These are phyloP conservation scores for Incurvaria masculella DNA, from an alignment of 2,888 invertebrate genomes.

Conservation along the genomic window DNA sequence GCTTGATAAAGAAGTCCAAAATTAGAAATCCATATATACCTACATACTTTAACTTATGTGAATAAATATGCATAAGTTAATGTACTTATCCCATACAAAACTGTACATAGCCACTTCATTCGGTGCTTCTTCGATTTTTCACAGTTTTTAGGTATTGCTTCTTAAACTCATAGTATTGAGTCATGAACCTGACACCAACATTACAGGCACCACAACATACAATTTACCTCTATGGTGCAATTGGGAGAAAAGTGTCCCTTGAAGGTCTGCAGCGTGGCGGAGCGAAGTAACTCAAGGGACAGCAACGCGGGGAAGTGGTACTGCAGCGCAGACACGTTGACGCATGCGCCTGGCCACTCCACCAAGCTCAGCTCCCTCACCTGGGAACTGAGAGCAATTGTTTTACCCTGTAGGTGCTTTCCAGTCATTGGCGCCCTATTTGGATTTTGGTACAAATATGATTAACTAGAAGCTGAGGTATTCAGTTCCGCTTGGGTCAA, in stretches of 20 bases:
- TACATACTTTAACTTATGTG: too few species aligned
- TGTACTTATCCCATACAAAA: too few species aligned
- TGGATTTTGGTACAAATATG: too few species aligned
- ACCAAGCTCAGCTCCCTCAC: slow-evolving; percentile 29
- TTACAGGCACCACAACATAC: too few species aligned
- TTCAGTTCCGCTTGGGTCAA: too few species aligned
- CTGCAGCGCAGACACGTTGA: slow-evolving; percentile 33
- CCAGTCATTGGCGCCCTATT: too few species aligned
- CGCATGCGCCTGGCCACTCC: slow-evolving; percentile 39
- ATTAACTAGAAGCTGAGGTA: too few species aligned
- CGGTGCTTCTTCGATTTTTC: neutral
- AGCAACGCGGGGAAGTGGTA: slow-evolving; percentile 33
- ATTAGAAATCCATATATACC: too few species aligned
- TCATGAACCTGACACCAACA: too few species aligned
- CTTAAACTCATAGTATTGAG: neutral
- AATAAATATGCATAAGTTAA: too few species aligned
- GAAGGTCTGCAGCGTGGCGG: slow-evolving; percentile 29
- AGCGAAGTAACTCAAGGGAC: slow-evolving; percentile 32
- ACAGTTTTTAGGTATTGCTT: neutral
- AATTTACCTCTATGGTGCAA: slow-evolving; percentile 36
- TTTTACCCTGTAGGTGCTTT: too few species aligned
- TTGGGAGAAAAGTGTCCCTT: slow-evolving; percentile 32
- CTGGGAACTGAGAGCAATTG: slow-evolving; percentile 11
- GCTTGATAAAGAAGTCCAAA: too few species aligned
- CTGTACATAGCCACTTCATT: slow-evolving; percentile 5